Evolutionary conservation across 30 jellyfish, hydroid and myxozoan genomes (phyloP), one percentile per base, ranked within the genome.

Genomic region (Nemopilema nomurai): DNA sequence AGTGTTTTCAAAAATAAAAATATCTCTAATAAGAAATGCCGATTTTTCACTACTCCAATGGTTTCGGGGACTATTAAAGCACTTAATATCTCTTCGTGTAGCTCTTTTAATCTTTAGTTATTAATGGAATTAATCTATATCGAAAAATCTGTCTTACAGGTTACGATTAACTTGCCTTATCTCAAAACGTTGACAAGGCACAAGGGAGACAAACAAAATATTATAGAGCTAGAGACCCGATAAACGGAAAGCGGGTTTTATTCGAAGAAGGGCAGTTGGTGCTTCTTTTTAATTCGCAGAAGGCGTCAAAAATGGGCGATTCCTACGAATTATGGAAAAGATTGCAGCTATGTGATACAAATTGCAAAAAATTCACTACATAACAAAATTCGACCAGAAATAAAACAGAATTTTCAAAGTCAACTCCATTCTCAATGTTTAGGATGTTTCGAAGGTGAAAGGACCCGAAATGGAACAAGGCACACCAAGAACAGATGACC

Each of bases 171-270:
- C 30, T 67, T 67, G 50, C 76, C 32, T 1, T 84, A 79, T 25
- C 82, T 13, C 41, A 79, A 22, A 79, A 79, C 49, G 62, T 79
- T 18, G 50, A 79, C 51, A 79, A 79, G 52, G 81, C 81, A 41
- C 89, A n/a, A 32, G 75, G 19, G 31, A 50, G 62, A 71, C 73
- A 76, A 62, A 32, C 31, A 30, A 72, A 49, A 9, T 49, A 72
- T n/a, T 72, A 72, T 8, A 27, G 68, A 19, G 49, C n/a, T 22
- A 31, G 82, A 31, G 19, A 23, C 62, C 0, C 62, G 49, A 30
- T 28, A 17, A 66, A 22, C 17, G 76, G 76, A 3, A 67, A 67
- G 51, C 76, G 4, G 19, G 76, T 20, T 29, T 29, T 67, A 32
- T 67, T 67, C 18, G 41, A 21, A 16, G 76, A 67, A 22, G 76